A percentile compares a stretch with the other conserved stretches of the same genome.
These are phyloP conservation scores for Fabriciana adippe DNA, from an alignment of 2,888 invertebrate genomes.

Conservation along the genomic window DNA sequence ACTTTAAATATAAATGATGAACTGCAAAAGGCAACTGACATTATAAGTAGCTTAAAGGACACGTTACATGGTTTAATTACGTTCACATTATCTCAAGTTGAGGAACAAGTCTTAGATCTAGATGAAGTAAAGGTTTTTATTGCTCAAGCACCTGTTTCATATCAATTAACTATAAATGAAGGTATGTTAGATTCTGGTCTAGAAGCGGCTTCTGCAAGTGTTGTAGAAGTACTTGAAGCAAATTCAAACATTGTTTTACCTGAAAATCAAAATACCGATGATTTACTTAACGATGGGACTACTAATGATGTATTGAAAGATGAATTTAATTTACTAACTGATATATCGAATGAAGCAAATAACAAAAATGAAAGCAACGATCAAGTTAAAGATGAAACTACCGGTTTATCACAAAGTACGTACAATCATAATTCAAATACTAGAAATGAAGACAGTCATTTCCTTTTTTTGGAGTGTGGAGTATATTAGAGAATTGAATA, in stretches of 20 bases:
- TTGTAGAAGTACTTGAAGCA: neutral
- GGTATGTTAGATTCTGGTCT: neutral
- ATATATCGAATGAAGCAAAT: too few relatives aligned
- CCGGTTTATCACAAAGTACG: too few relatives aligned
- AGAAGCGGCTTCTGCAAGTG: neutral
- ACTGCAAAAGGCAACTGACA: conserved; percentile 3
- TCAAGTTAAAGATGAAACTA: too few relatives aligned
- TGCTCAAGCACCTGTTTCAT: conserved; percentile 4
- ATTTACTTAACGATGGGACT: neutral
- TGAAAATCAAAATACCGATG: neutral
- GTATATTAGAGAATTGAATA: too few relatives aligned
- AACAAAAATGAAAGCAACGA: too few relatives aligned
- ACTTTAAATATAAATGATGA: neutral
- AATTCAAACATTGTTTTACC: neutral
- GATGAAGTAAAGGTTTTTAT: conserved; percentile 16
- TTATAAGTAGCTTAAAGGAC: conserved; percentile 1
- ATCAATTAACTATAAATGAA: neutral
- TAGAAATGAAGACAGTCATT: too few relatives aligned
- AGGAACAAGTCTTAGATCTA: conserved; percentile 13
- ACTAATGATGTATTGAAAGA: neutral
- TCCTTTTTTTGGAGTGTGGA: too few relatives aligned
- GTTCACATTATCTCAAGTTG: neutral
- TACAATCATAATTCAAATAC: too few relatives aligned
- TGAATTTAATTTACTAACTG: neutral
- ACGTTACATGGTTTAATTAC: conserved; percentile 13